Percentiles rank a stretch among this genome's conserved stretches.
phyloP scores from a whole-genome alignment of 2,113 vertebrate genomes.

The Saguinus midas region DNA sequence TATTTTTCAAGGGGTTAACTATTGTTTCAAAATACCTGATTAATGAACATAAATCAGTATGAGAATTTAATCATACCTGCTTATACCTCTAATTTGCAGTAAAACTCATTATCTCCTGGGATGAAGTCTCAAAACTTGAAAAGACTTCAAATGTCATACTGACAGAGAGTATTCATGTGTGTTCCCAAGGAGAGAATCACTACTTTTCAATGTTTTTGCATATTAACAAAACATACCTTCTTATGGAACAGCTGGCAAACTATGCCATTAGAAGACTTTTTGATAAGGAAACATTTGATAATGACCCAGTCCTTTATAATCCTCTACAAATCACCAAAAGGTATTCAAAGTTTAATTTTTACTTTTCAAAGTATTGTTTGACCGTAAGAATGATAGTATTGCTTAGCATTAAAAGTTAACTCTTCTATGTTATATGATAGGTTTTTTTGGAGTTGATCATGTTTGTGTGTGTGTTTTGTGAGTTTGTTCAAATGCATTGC shows the following conservation, averaged over 20 bases:
- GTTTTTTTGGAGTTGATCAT: slow-evolving; percentile 42
- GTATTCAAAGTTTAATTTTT: slow-evolving; percentile 80
- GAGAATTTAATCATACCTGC: slow-evolving; percentile 57
- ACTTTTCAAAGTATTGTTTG: slow-evolving; percentile 30
- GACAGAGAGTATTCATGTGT: slow-evolving; percentile 95
- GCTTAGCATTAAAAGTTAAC: slow-evolving; percentile 11
- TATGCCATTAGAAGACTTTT: slow-evolving; percentile 96
- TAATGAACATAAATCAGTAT: slow-evolving; percentile 12
- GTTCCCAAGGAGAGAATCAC: slow-evolving; percentile 91
- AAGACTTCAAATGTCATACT: slow-evolving; percentile 95
- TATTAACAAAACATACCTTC: slow-evolving; percentile 94
- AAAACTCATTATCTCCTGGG: slow-evolving; percentile 96
- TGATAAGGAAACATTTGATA: slow-evolving; percentile 95
- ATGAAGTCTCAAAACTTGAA: slow-evolving; percentile 94
- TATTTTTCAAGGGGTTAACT: slow-evolving; percentile 43
- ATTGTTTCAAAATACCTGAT: slow-evolving; percentile 41
- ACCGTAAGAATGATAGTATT: slow-evolving; percentile 6
- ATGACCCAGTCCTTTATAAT: slow-evolving; percentile 90
- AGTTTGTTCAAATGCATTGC: neutral
- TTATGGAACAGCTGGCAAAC: slow-evolving; percentile 97
- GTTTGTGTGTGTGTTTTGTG: neutral
- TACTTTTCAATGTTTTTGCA: slow-evolving; percentile 99
- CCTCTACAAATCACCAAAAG: slow-evolving; percentile 96
- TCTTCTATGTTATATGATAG: neutral
- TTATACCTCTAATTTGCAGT: slow-evolving; percentile 86